A percentile compares a stretch with the other conserved stretches of the same genome.
phyloP scores from a whole-genome alignment of 2,888 invertebrate species.

The Salpingus planirostris region DNA sequence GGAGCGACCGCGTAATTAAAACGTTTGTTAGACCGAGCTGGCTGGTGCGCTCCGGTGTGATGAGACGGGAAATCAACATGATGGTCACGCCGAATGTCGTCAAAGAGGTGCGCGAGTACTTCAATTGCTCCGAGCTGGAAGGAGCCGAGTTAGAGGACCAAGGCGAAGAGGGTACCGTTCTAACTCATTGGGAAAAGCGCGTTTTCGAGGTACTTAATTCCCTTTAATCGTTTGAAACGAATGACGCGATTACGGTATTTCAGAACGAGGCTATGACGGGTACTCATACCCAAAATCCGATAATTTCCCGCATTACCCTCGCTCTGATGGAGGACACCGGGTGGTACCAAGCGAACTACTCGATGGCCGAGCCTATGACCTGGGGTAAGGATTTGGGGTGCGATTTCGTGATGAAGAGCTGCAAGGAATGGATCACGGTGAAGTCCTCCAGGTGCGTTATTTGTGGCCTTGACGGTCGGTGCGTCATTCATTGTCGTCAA shows the following conservation, averaged over 20 bases:
- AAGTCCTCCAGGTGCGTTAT: slow-evolving; percentile 55
- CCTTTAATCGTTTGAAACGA: neutral
- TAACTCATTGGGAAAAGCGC: slow-evolving; percentile 99
- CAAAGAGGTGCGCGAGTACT: slow-evolving; percentile 79
- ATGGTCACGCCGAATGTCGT: slow-evolving; percentile 79
- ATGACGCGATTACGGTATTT: neutral
- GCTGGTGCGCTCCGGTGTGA: slow-evolving; percentile 37
- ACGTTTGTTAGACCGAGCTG: slow-evolving; percentile 51
- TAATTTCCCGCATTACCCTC: slow-evolving; percentile 89
- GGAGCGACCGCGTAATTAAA: slow-evolving; percentile 83
- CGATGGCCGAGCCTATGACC: slow-evolving; percentile 73
- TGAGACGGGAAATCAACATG: slow-evolving; percentile 34
- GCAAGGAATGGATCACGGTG: slow-evolving; percentile 90
- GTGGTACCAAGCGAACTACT: slow-evolving; percentile 90
- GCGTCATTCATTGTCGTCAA: neutral
- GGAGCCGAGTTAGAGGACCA: slow-evolving; percentile 98
- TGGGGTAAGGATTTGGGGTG: slow-evolving; percentile 93
- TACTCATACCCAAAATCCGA: slow-evolving; percentile 96
- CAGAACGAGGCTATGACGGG: slow-evolving; percentile 99
- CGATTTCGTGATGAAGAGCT: slow-evolving; percentile 86
- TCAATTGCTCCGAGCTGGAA: slow-evolving; percentile 77
- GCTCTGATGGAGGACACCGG: slow-evolving; percentile 98
- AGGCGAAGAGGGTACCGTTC: slow-evolving; percentile 90
- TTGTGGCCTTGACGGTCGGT: too few relatives aligned
- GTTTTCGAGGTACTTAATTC: slow-evolving; percentile 74